Conservation (phyloP, 2,888 invertebrate species). For the Tromatobia lineatoria region DNA sequence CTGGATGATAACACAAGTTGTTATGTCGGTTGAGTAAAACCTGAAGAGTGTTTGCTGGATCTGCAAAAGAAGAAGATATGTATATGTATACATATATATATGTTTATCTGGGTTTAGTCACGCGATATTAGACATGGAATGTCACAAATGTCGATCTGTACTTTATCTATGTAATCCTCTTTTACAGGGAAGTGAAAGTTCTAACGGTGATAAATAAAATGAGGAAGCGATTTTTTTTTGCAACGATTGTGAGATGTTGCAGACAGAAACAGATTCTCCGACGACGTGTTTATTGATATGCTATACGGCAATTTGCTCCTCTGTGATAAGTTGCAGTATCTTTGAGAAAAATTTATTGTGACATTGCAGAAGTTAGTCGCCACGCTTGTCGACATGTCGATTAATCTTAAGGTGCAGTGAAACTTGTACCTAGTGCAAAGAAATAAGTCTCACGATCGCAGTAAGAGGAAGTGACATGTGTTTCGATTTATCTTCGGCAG, state of each 20-base stretch:
- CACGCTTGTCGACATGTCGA: not conserved
- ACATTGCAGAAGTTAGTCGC: not conserved
- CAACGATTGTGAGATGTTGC: not conserved
- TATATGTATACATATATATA: too few relatives aligned
- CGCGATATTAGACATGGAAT: slow-evolving; percentile 13
- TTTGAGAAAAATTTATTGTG: not conserved
- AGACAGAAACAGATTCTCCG: slow-evolving; percentile 1
- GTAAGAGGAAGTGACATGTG: not conserved
- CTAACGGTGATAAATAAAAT: not conserved
- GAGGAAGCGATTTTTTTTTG: not conserved
- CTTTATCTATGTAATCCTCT: slow-evolving; percentile 1
- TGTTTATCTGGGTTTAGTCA: not conserved
- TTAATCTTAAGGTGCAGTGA: not conserved
- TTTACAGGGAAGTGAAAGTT: slow-evolving; percentile 3
- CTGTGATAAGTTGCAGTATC: not conserved
- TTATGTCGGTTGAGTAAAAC: not conserved
- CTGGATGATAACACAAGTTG: not conserved
- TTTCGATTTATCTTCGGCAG: not conserved
- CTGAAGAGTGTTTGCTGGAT: slow-evolving; percentile 1
- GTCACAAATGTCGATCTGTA: not conserved
- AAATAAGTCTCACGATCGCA: not conserved
- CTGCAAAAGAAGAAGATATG: not conserved
- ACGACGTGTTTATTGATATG: not conserved
- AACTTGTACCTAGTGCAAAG: not conserved
- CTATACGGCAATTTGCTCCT: not conserved